Evolutionary conservation across 2,888 invertebrate species (phyloP), one percentile per base, ranked within the genome.

Genomic region (Temnothorax unifasciatus): DNA sequence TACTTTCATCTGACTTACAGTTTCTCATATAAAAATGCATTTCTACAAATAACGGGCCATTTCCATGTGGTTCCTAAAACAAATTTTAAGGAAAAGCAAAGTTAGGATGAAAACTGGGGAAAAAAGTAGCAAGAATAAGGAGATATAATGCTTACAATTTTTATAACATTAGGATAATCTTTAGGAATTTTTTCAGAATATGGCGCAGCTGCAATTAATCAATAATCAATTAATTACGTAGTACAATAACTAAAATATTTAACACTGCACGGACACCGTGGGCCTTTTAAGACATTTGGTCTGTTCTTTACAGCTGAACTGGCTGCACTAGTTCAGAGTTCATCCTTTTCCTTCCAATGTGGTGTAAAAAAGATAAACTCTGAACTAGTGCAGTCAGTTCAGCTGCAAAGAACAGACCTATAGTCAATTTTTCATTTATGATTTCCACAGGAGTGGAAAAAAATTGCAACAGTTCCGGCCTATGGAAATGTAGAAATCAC

Each of bases 21-120:
- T 97, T 97, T 89, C 97, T 96, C 94, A 97, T 96, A 93, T 98
- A 99, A 95, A 99, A 99, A 95, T 98, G 97, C 95, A 98, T 97
- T 95, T 99, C 99, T 69, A 98, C 98, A 96, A 98, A 99, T 0
- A 99, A 95, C 0, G 99, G 99, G 0, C 99, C 99, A 96, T 99
- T 99, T 85, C 96, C 97, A 94, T 97, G 97, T 13, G 99, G 99
- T 95, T 99, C 99, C 98, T 98, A 90, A 83, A 95, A 94, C 4
- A 82, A 41, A 38, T 63, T 73, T 64, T 75, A 11, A 50, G 18
- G 69, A 75, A 75, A 59, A 54, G 25, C 44, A 34, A 69, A 54
- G 8, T 57, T 13, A n/a, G 41, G 9, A 5, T 29, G 11, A 13
- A 34, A 9, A 5, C 15, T 41, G 73, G 4, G 9, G 5, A 41